These are phyloP conservation scores for Harmothoe impar DNA, from an alignment of 2,888 invertebrate species.

Conservation along the genomic window DNA sequence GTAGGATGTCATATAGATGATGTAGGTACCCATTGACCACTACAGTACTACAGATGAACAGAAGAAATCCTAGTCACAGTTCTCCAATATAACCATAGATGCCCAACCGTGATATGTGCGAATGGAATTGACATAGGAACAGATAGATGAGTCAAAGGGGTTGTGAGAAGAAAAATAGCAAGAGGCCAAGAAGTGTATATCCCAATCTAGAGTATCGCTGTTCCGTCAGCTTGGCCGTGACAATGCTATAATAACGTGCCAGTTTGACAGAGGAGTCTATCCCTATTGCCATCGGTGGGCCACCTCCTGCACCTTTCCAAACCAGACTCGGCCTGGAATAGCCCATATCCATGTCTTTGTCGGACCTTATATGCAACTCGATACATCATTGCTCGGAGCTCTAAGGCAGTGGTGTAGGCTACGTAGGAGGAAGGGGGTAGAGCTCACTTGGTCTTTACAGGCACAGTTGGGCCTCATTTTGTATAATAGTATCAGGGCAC, in stretches of 20 bases:
- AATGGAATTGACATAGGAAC: neutral
- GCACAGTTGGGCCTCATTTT: too few species aligned
- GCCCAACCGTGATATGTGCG: neutral
- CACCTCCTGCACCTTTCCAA: neutral
- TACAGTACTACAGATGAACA: neutral
- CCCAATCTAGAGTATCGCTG: neutral
- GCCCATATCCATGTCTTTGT: neutral
- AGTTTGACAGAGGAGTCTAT: conserved; percentile 5
- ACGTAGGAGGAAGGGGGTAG: neutral
- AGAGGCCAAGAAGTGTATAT: neutral
- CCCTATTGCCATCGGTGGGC: neutral
- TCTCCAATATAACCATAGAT: neutral
- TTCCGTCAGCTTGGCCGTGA: neutral
- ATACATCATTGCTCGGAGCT: neutral
- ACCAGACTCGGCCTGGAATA: neutral
- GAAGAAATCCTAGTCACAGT: neutral
- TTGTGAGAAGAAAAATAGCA: neutral
- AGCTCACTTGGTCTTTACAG: too few species aligned
- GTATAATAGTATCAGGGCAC: too few species aligned
- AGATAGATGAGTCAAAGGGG: neutral
- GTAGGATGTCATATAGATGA: neutral
- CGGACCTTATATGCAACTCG: neutral
- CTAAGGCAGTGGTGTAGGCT: neutral
- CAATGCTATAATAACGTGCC: conserved; percentile 7
- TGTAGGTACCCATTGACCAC: neutral